A percentile compares a stretch with the other conserved stretches of the same genome.
Evolutionary conservation across 2,797 vertebrate species (phyloP).

Genomic region (Malurus leucopterus): DNA sequence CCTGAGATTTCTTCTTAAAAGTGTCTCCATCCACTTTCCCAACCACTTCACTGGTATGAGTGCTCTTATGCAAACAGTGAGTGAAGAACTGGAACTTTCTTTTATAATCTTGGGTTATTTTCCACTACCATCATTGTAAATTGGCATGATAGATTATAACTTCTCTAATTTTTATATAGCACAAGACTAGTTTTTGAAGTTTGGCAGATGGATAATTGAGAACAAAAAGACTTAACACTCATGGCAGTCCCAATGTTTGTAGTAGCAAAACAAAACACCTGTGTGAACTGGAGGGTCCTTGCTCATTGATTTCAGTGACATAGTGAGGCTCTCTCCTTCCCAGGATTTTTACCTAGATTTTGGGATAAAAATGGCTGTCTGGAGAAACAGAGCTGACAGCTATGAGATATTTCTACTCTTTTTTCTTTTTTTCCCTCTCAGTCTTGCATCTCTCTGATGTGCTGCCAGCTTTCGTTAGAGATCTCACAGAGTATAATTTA

Average conservation of each 20-base stretch:
- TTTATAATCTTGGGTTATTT: background rate
- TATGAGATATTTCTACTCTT: background rate
- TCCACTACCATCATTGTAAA: background rate
- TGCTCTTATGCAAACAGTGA: background rate
- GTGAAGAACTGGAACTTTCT: background rate
- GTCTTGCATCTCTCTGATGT: background rate
- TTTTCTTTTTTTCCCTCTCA: background rate
- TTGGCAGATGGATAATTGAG: background rate
- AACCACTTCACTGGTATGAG: background rate
- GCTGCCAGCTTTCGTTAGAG: conserved; percentile 12
- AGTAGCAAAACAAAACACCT: background rate
- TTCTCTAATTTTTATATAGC: background rate
- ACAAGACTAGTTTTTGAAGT: background rate
- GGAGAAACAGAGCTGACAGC: background rate
- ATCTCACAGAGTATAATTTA: background rate
- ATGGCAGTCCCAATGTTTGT: accelerated
- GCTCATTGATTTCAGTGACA: background rate
- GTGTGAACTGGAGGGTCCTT: background rate
- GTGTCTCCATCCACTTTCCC: background rate
- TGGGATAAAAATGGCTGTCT: background rate
- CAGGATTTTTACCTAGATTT: background rate
- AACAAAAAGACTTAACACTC: background rate
- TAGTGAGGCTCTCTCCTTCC: background rate
- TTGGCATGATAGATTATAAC: background rate
- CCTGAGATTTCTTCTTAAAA: background rate